A percentile compares a stretch with the other conserved stretches of the same genome.
These are phyloP conservation scores for Drosophila asahinai DNA, from an alignment of 1,140 invertebrate genomes.

Conservation along the genomic window DNA sequence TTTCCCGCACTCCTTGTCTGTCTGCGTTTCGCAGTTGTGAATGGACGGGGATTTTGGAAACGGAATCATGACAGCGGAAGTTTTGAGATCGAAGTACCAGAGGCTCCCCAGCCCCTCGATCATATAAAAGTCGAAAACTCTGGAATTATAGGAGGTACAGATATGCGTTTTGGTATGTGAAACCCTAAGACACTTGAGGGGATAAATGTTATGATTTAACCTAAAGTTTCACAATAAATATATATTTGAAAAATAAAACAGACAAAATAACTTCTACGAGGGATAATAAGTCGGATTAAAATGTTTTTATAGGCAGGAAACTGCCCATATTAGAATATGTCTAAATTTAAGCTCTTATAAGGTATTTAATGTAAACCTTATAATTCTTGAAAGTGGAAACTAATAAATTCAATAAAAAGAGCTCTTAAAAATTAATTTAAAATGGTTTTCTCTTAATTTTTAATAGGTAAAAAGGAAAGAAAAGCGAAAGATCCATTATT, in stretches of 20 bases:
- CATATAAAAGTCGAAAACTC: not conserved
- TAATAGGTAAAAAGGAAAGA: not conserved
- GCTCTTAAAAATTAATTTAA: not conserved
- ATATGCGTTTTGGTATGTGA: not conserved
- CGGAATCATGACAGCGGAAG: constrained; percentile 65
- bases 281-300: too few species aligned
- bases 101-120: too few species aligned
- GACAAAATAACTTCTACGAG: too few species aligned
- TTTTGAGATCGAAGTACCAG: constrained; percentile 26
- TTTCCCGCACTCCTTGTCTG: constrained; percentile 28
- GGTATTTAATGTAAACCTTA: too few species aligned
- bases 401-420: too few species aligned
- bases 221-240: too few species aligned
- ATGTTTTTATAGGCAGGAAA: too few species aligned
- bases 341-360: too few species aligned
- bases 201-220: too few species aligned
- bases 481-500: constrained; percentile 1
- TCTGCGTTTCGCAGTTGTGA: constrained; percentile 58
- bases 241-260: too few species aligned
- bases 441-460: not conserved
- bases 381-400: too few species aligned
- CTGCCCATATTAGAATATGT: too few species aligned
- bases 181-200: not conserved
- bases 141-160: not conserved
- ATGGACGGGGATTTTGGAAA: constrained; percentile 43